Percentiles rank a stretch among this genome's conserved stretches.
phyloP scores from a whole-genome alignment of 2,888 invertebrate species.

The Camponotus fellah region DNA sequence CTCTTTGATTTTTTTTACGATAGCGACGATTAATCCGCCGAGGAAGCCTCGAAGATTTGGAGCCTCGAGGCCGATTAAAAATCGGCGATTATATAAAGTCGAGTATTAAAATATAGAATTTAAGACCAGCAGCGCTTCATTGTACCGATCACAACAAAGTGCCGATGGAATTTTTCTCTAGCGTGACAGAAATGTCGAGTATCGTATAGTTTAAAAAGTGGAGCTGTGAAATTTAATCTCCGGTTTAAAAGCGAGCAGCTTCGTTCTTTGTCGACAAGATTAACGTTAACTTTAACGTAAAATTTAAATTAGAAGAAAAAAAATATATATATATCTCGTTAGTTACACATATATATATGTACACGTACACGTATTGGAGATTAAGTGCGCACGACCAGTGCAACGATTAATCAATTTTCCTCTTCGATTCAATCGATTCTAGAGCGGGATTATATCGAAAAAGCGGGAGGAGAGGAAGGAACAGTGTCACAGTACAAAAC shows the following conservation, averaged over 20 bases:
- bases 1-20: conserved; percentile 19
- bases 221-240: conserved; percentile 23
- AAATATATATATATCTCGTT: conserved; percentile 25
- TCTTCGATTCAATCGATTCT: conserved; percentile 18
- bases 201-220: not conserved
- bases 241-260: conserved; percentile 13
- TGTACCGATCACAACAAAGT: conserved; percentile 43
- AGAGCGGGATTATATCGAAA: conserved; percentile 4
- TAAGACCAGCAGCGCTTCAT: conserved; percentile 23
- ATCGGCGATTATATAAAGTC: conserved; percentile 4
- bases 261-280: conserved; percentile 31
- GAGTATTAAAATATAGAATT: conserved; percentile 1
- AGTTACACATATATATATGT: conserved; percentile 21
- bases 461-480: not conserved
- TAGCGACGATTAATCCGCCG: conserved; percentile 22
- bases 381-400: conserved; percentile 36
- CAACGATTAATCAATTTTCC: conserved; percentile 20
- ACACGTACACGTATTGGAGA: not conserved
- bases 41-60: not conserved
- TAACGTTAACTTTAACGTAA: conserved; percentile 6
- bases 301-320: conserved; percentile 11
- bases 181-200: conserved; percentile 10
- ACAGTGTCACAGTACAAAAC: conserved; percentile 48
- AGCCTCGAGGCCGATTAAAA: not conserved
- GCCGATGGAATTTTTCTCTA: conserved; percentile 38